Conservation (phyloP, 2,113 vertebrate species). For the Apus apus region DNA sequence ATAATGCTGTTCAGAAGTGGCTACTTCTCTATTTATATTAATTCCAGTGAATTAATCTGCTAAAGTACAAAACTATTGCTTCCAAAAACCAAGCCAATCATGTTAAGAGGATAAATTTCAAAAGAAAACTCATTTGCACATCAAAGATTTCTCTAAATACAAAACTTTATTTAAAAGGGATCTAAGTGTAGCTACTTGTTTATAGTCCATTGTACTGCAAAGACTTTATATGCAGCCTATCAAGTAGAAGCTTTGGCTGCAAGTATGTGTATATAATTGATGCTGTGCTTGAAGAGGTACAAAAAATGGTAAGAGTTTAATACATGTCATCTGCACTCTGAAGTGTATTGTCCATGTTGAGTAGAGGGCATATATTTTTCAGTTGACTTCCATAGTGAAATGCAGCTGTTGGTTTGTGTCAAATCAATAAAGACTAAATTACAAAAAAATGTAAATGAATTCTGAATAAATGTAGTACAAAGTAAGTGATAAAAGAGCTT, state of each 20-base stretch:
- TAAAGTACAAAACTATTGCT: background rate
- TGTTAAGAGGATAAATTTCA: conserved; percentile 11
- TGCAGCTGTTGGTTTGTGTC: background rate
- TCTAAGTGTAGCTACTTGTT: conserved; percentile 2
- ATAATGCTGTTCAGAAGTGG: background rate
- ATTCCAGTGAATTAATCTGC: background rate
- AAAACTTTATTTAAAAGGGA: conserved; percentile 14
- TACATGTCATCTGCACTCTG: background rate
- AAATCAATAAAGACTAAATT: conserved; percentile 37
- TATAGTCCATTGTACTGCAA: background rate
- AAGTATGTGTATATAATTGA: background rate
- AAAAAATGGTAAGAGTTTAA: conserved; percentile 1
- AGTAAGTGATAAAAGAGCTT: background rate
- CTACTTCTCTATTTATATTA: background rate
- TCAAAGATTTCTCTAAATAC: conserved; percentile 38
- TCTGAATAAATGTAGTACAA: background rate
- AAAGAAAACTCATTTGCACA: conserved; percentile 44
- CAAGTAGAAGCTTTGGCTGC: background rate
- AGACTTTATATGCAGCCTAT: background rate
- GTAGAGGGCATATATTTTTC: background rate
- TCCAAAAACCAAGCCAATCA: background rate
- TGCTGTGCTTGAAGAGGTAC: conserved; percentile 7
- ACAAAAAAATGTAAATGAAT: background rate
- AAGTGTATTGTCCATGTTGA: background rate
- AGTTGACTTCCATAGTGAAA: conserved; percentile 20